These are phyloP conservation scores for Thunnus thynnus DNA, from an alignment of 2,113 vertebrate species.

Conservation along the genomic window DNA sequence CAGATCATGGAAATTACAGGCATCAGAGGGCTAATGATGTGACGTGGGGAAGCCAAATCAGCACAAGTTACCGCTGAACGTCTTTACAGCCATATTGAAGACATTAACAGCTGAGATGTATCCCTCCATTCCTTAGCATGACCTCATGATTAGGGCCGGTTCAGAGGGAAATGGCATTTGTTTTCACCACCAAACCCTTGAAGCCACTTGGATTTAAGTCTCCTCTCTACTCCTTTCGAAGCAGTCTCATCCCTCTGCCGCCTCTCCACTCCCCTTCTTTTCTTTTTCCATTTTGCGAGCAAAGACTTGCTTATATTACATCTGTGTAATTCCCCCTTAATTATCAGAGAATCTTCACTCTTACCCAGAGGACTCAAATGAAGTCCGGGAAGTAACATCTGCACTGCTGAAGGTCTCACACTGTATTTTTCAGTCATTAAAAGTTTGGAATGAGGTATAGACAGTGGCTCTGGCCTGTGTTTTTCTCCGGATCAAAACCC, in stretches of 20 bases:
- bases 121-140: constrained; percentile 77
- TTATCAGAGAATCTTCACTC: constrained; percentile 72
- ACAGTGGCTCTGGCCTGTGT: constrained; percentile 50
- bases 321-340: constrained; percentile 74
- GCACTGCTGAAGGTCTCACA: constrained; percentile 27
- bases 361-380: constrained; percentile 58
- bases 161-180: constrained; percentile 61
- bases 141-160: constrained; percentile 79
- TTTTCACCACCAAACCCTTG: constrained; percentile 70
- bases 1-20: constrained; percentile 70
- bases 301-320: constrained; percentile 74
- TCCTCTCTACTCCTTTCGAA: constrained; percentile 35
- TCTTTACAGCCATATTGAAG: constrained; percentile 79
- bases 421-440: constrained; percentile 63
- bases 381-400: constrained; percentile 61
- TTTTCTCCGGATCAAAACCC: constrained; percentile 38
- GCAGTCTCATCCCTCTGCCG: constrained; percentile 36
- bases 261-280: constrained; percentile 58
- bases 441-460: constrained; percentile 38
- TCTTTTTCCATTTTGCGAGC: constrained; percentile 67
- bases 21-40: constrained; percentile 73
- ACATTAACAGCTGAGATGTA: constrained; percentile 79
- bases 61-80: constrained; percentile 49
- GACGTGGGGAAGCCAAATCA: constrained; percentile 58
- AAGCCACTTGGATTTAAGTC: constrained; percentile 59